Evolutionary conservation across 2,797 vertebrate genomes (phyloP), one percentile per base, ranked within the genome.

Genomic region (Mus minutoides): DNA sequence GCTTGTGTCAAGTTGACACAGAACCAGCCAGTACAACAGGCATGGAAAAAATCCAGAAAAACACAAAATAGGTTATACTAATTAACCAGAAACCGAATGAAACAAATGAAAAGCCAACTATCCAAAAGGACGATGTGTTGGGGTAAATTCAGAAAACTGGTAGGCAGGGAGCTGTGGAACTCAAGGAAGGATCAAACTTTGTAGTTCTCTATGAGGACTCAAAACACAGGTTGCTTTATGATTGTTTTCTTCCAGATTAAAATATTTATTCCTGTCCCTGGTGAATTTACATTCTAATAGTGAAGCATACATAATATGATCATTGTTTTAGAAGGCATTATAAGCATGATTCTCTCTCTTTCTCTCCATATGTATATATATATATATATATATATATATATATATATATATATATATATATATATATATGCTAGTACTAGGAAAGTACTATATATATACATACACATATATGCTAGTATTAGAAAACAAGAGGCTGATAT

Each of bases 261-360:
- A 75, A 91, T 52, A 60, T 40, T 73, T 87, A 54, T 24, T 76
- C 9, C 22, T 92, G 24, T 17, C 1, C 31, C 71, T 17, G 62
- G 76, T 24, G n/a, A 58, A 60, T 83, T 49, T 91, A 29, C 64
- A 31, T 17, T 91, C 34, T 96, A 71, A 54, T 64, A 62, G 37
- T 83, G 29, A 83, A 37, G 29, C 16, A 75, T 76, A 11, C 19
- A 31, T 91, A 40, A 64, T 67, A 76, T 77, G 24, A 49, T 21
- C 62, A 17, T 60, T 83, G 54, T 85, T 96, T 64, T 79, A 90
- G 82, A 92, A 69, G 58, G 11, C 54, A 90, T 78, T 64, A 7
- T 10, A 71, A 97, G 37, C 4, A 73, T 40, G 71, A 22, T 21
- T 5, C 5, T 67, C 29, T 40, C n/a, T n/a, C 43, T 75, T n/a